These are phyloP conservation scores for Xerus inauris DNA, from an alignment of 2,113 vertebrate genomes.

Conservation along the genomic window DNA sequence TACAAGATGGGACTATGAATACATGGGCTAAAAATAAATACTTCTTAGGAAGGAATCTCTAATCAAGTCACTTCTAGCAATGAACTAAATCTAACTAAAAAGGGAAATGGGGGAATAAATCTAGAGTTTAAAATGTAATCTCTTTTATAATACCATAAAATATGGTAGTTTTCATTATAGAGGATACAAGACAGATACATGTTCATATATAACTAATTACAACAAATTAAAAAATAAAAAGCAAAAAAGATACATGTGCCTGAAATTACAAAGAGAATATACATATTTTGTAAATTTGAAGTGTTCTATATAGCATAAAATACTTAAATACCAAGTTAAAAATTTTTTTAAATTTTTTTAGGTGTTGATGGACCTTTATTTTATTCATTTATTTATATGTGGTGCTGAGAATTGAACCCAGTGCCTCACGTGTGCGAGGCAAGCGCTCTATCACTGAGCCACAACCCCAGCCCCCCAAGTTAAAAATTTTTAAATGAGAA, in stretches of 20 bases:
- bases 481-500: slow-evolving; percentile 8
- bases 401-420: no score
- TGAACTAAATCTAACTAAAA: slow-evolving; percentile 37
- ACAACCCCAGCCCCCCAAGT: no score
- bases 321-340: background rate
- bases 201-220: no score
- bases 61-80: background rate
- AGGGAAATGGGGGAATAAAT: background rate
- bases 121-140: slow-evolving; percentile 25
- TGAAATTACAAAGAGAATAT: background rate
- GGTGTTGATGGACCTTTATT: no score
- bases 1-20: background rate
- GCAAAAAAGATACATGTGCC: background rate
- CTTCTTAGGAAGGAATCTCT: background rate
- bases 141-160: slow-evolving; percentile 20
- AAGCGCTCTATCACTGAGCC: no score
- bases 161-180: background rate
- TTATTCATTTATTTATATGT: no score
- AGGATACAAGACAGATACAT: background rate
- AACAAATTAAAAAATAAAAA: no score
- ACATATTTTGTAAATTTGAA: slow-evolving; percentile 6
- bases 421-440: no score
- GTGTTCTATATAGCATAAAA: slow-evolving; percentile 38
- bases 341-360: no score
- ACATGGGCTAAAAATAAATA: slow-evolving; percentile 20